Evolutionary conservation across 2,888 invertebrate species (phyloP).

Genomic region (Pardosa pseudoannulata): DNA sequence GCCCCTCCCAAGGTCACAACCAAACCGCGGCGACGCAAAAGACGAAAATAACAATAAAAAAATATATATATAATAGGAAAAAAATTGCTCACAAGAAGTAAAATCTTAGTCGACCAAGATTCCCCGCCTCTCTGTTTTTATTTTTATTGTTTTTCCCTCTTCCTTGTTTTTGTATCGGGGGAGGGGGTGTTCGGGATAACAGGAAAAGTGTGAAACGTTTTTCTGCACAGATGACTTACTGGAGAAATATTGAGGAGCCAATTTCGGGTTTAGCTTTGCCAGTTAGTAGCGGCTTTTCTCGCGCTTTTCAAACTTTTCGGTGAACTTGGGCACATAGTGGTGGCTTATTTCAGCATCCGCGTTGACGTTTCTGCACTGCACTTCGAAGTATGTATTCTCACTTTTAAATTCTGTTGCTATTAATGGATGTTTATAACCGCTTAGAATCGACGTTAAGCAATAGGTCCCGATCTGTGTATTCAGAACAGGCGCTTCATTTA

Average conservation of each 20-base stretch:
- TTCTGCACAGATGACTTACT: slow-evolving; percentile 38
- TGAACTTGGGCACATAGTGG: no score
- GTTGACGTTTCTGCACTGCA: no score
- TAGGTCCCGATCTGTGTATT: no score
- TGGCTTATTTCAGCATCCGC: no score
- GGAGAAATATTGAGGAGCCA: slow-evolving; percentile 4
- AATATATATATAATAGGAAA: background rate
- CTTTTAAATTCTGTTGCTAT: no score
- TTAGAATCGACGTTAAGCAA: no score
- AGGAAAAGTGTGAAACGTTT: slow-evolving; percentile 40
- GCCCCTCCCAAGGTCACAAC: slow-evolving; percentile 59
- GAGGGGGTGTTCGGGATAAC: background rate
- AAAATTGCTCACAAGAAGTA: background rate
- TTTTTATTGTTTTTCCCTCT: background rate
- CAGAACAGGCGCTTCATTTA: no score
- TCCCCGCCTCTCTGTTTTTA: slow-evolving; percentile 5
- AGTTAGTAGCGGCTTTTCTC: background rate
- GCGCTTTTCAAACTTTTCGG: no score
- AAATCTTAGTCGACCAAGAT: slow-evolving; percentile 30
- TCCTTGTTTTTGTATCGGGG: slow-evolving; percentile 20
- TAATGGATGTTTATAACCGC: no score
- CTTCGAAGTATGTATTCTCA: no score
- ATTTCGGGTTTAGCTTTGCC: background rate
- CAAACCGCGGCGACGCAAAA: slow-evolving; percentile 14
- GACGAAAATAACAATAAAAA: background rate